Percentiles rank a stretch among this genome's conserved stretches.
Conservation (phyloP, 2,797 vertebrate species). For the Rhinoraja longicauda region DNA sequence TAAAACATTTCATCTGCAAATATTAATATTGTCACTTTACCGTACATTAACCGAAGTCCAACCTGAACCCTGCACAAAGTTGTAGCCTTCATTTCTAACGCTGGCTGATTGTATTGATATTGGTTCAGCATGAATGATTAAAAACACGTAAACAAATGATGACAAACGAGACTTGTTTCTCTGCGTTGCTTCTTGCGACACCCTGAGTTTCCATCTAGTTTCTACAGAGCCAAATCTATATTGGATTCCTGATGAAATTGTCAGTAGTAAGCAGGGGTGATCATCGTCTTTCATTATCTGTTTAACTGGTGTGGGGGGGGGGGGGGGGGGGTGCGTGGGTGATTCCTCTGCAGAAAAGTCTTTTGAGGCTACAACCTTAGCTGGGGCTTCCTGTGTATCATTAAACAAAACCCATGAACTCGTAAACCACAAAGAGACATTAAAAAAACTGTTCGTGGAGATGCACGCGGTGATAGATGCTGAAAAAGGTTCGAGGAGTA, state of each 20-base stretch:
- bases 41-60: not conserved
- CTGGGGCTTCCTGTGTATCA: not conserved
- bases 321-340: too few relatives aligned
- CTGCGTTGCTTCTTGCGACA: not conserved
- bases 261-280: not conserved
- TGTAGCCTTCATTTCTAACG: not conserved
- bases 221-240: not conserved
- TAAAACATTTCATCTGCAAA: not conserved
- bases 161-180: not conserved
- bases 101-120: not conserved
- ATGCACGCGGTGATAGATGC: not conserved
- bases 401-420: slow-evolving; percentile 2
- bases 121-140: not conserved
- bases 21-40: not conserved
- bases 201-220: not conserved
- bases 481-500: not conserved
- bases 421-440: not conserved
- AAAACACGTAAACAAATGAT: not conserved
- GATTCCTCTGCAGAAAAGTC: not conserved
- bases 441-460: not conserved
- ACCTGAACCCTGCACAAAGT: not conserved
- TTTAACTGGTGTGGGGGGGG: too few relatives aligned
- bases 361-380: not conserved
- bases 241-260: not conserved
- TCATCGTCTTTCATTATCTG: not conserved